Evolutionary conservation across 2,797 vertebrate genomes (phyloP).

Genomic region (Thripadectes ignobilis): DNA sequence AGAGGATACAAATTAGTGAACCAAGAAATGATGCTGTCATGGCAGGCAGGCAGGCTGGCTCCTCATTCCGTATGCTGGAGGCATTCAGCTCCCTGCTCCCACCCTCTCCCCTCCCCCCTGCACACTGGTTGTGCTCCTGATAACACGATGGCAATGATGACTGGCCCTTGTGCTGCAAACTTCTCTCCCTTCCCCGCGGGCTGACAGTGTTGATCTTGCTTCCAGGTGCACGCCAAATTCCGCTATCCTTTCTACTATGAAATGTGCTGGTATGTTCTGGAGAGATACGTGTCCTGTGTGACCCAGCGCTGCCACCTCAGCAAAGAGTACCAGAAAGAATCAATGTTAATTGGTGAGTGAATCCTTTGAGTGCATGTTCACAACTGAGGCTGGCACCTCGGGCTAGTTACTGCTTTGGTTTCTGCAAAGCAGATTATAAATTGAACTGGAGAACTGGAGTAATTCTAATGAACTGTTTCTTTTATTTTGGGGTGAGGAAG

Average conservation of each 20-base stretch:
- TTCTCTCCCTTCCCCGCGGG: slow-evolving; percentile 6
- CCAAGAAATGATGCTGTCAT: slow-evolving; percentile 58
- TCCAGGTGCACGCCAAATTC: slow-evolving; percentile 95
- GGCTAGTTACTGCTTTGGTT: slow-evolving; percentile 24
- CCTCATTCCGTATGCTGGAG: slow-evolving; percentile 68
- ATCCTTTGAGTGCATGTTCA: slow-evolving; percentile 1
- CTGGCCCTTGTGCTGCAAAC: slow-evolving; percentile 15
- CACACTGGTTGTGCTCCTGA: slow-evolving; percentile 58
- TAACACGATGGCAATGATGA: slow-evolving; percentile 56
- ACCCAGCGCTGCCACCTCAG: slow-evolving; percentile 91
- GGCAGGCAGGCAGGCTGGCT: slow-evolving; percentile 50
- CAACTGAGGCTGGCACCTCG: background rate
- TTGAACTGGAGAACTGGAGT: background rate
- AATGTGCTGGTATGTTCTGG: slow-evolving; percentile 98
- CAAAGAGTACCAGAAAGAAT: slow-evolving; percentile 85
- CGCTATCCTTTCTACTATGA: slow-evolving; percentile 99
- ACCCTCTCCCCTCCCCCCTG: slow-evolving; percentile 44
- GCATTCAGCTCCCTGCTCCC: slow-evolving; percentile 53
- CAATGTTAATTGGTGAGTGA: slow-evolving; percentile 85
- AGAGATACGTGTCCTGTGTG: slow-evolving; percentile 93
- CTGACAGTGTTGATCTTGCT: slow-evolving; percentile 35
- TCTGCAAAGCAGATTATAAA: background rate
- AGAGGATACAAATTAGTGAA: slow-evolving; percentile 70
- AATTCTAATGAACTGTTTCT: background rate
- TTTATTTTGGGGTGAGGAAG: background rate